Evolutionary conservation across 2,797 vertebrate genomes (phyloP).

Genomic region (Hafferia zeledoni): DNA sequence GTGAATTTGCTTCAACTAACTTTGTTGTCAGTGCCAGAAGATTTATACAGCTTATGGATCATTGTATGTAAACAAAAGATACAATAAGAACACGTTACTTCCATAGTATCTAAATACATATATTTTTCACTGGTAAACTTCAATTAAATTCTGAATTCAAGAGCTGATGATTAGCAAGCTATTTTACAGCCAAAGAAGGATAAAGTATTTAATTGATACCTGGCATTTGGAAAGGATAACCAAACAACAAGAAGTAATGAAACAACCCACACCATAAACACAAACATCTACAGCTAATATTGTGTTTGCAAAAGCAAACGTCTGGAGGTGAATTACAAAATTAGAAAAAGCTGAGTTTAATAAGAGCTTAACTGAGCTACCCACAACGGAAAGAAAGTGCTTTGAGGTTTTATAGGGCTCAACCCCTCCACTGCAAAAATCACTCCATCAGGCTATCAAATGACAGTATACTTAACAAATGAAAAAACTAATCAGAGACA

Average conservation of each 20-base stretch:
- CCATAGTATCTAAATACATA: not conserved
- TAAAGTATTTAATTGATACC: conserved; percentile 24
- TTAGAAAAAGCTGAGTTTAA: conserved; percentile 53
- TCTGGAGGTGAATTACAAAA: conserved; percentile 52
- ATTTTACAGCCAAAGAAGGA: not conserved
- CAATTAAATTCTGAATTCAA: not conserved
- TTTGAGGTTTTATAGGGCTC: conserved; percentile 44
- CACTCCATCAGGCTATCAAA: conserved; percentile 15
- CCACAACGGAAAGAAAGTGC: conserved; percentile 51
- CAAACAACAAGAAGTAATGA: not conserved
- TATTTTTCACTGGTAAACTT: not conserved
- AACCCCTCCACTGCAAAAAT: not conserved
- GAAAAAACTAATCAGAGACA: not conserved
- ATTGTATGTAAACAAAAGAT: not conserved
- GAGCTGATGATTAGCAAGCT: not conserved
- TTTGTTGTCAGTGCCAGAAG: conserved; percentile 26
- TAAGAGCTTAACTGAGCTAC: conserved; percentile 13
- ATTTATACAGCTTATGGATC: not conserved
- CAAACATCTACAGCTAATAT: conserved; percentile 38
- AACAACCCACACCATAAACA: conserved; percentile 12
- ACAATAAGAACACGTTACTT: not conserved
- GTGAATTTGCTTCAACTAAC: conserved; percentile 27
- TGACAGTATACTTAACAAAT: conserved; percentile 16
- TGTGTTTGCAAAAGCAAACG: conserved; percentile 45
- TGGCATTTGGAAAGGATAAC: not conserved